These are phyloP conservation scores for Papilio helenus DNA, from an alignment of 1,140 invertebrate genomes.

Conservation along the genomic window DNA sequence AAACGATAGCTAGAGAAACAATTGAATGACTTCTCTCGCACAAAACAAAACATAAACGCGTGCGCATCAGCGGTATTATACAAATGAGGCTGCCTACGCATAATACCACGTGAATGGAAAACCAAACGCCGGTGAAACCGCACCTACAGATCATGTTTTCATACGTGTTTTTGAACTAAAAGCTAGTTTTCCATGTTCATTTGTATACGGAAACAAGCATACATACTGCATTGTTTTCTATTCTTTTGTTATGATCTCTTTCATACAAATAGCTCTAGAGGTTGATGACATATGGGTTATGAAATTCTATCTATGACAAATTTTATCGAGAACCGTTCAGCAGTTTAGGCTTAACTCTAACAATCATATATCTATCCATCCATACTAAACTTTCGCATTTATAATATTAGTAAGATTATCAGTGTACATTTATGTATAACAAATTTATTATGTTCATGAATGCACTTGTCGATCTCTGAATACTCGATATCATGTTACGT, in stretches of 20 bases:
- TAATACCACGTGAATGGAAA: constrained; percentile 34
- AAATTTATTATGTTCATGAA: background rate
- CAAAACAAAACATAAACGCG: constrained; percentile 20
- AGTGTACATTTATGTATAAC: background rate
- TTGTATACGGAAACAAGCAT: constrained; percentile 5
- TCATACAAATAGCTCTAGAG: constrained; percentile 12
- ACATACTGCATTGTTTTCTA: constrained; percentile 25
- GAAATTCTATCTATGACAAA: too few species aligned
- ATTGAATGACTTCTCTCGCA: background rate
- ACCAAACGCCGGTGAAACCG: constrained; percentile 27
- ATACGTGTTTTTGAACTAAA: constrained; percentile 27
- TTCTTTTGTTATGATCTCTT: constrained; percentile 23
- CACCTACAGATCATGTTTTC: constrained; percentile 31
- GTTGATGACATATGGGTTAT: constrained; percentile 5
- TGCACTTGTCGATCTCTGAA: background rate
- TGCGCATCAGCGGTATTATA: constrained; percentile 19
- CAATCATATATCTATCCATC: too few species aligned
- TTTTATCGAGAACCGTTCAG: too few species aligned
- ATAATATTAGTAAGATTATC: too few species aligned
- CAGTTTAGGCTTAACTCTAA: too few species aligned
- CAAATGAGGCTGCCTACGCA: constrained; percentile 15
- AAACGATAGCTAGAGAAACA: background rate
- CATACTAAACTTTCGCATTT: too few species aligned
- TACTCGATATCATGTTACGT: background rate
- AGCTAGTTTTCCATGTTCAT: background rate